Base-by-base conservation (phyloP, 2,888 invertebrate genomes). In the Seira ritae region DNA sequence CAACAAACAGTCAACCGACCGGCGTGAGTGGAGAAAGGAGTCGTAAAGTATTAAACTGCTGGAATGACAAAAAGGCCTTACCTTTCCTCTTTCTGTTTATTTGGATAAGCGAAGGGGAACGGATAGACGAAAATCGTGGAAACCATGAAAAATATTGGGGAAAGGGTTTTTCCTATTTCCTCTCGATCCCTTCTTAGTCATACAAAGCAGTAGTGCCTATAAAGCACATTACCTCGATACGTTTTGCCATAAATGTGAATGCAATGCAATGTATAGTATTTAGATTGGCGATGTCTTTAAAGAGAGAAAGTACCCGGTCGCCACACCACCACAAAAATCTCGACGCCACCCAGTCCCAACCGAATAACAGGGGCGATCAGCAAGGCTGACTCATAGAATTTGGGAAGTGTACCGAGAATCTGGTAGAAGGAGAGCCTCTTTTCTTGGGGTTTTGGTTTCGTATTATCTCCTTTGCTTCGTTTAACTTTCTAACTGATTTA, bases 381-480 rank as follows among this genome's bases (percentile, higher is more conserved):
- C 50, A 12, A 12, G 50, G 17, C 17, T 50, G 50, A 50, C 50
- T 50, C 17, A 50, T 3, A 2, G 50, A 50, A 2, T n/a, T 12
- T 50, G 3, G 3, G n/a, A n/a, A n/a, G 15, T 50, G 50, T 50
- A 2, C 15, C 3, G 50, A 50, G 31, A 15, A 50, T 15, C 3
- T 3, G 50, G 50, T 50, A n/a, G 50, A 50, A 50, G 3, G 31
- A 50, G 17, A 50, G 3, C 50, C 17, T 1, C 50, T 50, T 50
- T 50, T 31, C 31, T 31, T 50, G 50, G 50, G 50, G 50, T 50
- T 50, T 50, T 50, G 50, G 50, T 50, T 50, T 50, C 50, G 69
- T 76, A 76, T 55, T 60, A 76, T 69, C 76, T 76, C 76, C 69
- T 76, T 60, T 76, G 76, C 76, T 76, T 76, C 76, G 69, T 76